Conservation (phyloP, 2,113 vertebrate genomes). For the Melanerpes formicivorus region DNA sequence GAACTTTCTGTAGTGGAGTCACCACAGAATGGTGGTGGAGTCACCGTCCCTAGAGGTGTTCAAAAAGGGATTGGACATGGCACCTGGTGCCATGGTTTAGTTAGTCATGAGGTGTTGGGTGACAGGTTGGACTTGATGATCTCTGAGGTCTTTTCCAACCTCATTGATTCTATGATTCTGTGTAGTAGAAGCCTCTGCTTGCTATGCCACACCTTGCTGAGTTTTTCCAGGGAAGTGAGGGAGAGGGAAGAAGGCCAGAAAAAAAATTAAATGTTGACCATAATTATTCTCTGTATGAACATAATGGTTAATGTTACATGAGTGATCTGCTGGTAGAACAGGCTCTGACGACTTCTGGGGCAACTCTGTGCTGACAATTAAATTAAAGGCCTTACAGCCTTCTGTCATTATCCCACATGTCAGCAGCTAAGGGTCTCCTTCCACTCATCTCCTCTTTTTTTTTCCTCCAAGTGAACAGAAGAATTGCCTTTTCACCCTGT, state of each 20-base stretch:
- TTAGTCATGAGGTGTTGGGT: no score
- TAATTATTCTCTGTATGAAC: not conserved
- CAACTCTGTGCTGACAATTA: not conserved
- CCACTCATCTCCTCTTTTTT: not conserved
- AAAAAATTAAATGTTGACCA: not conserved
- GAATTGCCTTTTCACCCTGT: not conserved
- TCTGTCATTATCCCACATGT: not conserved
- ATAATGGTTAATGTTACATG: not conserved
- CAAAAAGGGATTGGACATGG: no score
- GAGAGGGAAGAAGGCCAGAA: not conserved
- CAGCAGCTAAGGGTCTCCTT: not conserved
- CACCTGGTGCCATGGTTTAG: no score
- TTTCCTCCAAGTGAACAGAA: not conserved
- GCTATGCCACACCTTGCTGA: not conserved
- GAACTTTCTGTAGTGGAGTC: no score
- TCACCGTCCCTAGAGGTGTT: no score
- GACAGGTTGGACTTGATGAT: no score
- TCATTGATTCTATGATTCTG: not conserved
- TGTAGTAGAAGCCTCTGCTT: not conserved
- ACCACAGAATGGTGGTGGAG: no score
- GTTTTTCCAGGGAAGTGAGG: not conserved
- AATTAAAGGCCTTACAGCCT: not conserved
- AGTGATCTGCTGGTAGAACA: not conserved
- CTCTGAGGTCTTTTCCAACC: no score
- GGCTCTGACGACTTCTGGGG: not conserved